Evolutionary conservation across 2,113 vertebrate species (phyloP).

Genomic region (Rhizomys pruinosus): DNA sequence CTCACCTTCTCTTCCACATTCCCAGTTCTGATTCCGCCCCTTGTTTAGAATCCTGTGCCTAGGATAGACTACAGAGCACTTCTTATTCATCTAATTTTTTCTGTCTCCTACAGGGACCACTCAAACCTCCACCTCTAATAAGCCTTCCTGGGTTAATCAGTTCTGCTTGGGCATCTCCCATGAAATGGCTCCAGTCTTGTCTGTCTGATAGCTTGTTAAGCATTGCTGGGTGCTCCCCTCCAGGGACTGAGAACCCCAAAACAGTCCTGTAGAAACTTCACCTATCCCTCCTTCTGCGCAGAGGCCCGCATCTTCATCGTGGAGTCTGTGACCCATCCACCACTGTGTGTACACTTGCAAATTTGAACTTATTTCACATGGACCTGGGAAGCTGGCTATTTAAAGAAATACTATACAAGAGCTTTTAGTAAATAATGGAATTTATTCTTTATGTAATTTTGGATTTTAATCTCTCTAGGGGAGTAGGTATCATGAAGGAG

Average conservation of each 20-base stretch:
- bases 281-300: background rate
- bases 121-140: background rate
- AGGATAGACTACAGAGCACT: background rate
- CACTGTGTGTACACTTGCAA: background rate
- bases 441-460: constrained; percentile 60
- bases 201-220: background rate
- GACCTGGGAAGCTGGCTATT: constrained; percentile 58
- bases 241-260: background rate
- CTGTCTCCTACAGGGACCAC: background rate
- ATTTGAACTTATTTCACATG: constrained; percentile 45
- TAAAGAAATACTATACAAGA: constrained; percentile 61
- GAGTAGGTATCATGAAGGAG: background rate
- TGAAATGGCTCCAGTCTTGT: background rate
- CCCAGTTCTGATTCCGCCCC: background rate
- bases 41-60: background rate
- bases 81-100: background rate
- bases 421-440: constrained; percentile 70
- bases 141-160: background rate
- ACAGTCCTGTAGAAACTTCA: background rate
- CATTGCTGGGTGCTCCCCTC: background rate
- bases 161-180: background rate
- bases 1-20: background rate
- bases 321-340: background rate
- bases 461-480: constrained; percentile 67
- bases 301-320: background rate